Percentiles rank a stretch among this genome's conserved stretches.
These are phyloP conservation scores for Phalacrocorax pelagicus DNA, from an alignment of 2,113 vertebrate species.

Conservation along the genomic window DNA sequence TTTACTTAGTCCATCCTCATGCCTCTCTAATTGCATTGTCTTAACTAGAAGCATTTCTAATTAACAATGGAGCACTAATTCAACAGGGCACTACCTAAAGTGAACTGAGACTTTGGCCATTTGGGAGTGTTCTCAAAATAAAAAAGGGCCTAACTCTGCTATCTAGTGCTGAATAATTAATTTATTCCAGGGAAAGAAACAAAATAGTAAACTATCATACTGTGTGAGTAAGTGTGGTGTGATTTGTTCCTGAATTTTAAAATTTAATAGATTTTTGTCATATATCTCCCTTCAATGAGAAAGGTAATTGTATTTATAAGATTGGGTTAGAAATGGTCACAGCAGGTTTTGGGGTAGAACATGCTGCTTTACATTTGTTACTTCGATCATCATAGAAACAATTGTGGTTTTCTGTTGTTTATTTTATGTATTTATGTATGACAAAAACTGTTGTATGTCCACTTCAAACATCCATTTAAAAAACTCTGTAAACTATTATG, in stretches of 20 bases:
- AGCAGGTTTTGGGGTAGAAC: background rate
- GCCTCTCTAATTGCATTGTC: background rate
- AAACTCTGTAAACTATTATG: background rate
- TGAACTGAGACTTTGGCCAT: background rate
- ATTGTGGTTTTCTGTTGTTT: background rate
- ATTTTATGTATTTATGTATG: background rate
- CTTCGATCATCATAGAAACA: background rate
- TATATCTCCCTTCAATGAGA: background rate
- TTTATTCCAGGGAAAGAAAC: background rate
- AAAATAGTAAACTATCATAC: background rate
- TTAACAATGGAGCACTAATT: background rate
- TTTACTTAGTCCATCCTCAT: background rate
- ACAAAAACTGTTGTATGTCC: background rate
- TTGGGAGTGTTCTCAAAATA: background rate
- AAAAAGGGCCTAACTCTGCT: background rate
- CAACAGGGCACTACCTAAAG: background rate
- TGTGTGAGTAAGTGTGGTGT: background rate
- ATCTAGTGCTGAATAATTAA: background rate
- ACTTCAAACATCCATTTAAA: background rate
- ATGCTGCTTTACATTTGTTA: background rate
- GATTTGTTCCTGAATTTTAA: background rate
- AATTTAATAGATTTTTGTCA: background rate
- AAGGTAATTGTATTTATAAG: background rate
- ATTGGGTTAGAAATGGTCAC: background rate
- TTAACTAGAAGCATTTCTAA: background rate